Evolutionary conservation across 2,888 invertebrate species (phyloP).

Genomic region (Drosophila nigricruria): DNA sequence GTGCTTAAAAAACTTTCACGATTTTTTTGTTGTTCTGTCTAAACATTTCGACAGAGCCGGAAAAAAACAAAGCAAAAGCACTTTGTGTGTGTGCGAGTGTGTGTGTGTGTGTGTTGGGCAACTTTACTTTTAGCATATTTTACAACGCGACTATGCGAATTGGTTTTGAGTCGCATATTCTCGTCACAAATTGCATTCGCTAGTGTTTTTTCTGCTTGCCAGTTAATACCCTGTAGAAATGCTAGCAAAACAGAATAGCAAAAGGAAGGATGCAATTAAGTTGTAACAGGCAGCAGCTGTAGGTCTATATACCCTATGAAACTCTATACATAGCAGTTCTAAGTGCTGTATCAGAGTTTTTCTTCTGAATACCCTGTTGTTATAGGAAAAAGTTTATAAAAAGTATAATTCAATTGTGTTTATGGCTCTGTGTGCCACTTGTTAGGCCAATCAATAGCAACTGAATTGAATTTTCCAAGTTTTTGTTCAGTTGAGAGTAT

Average conservation of each 20-base stretch:
- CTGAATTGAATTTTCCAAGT: neutral
- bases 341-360: no score
- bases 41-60: slow-evolving; percentile 52
- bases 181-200: slow-evolving; percentile 56
- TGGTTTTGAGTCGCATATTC: slow-evolving; percentile 36
- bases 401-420: neutral
- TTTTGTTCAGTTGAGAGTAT: no score
- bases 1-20: slow-evolving; percentile 40
- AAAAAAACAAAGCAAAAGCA: slow-evolving; percentile 40
- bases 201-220: slow-evolving; percentile 24
- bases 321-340: no score
- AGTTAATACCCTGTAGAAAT: slow-evolving; percentile 12
- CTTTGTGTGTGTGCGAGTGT: slow-evolving; percentile 13
- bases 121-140: slow-evolving; percentile 54
- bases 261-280: neutral
- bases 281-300: neutral
- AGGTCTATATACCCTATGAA: neutral
- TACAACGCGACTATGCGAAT: slow-evolving; percentile 33
- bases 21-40: slow-evolving; percentile 36
- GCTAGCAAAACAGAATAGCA: neutral
- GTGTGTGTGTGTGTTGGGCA: slow-evolving; percentile 31
- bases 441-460: neutral
- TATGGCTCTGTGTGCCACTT: neutral
- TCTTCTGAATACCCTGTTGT: neutral
- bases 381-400: no score